Evolutionary conservation across 2,797 vertebrate species (phyloP), one percentile per base, ranked within the genome.

Genomic region (Sus cebifrons): DNA sequence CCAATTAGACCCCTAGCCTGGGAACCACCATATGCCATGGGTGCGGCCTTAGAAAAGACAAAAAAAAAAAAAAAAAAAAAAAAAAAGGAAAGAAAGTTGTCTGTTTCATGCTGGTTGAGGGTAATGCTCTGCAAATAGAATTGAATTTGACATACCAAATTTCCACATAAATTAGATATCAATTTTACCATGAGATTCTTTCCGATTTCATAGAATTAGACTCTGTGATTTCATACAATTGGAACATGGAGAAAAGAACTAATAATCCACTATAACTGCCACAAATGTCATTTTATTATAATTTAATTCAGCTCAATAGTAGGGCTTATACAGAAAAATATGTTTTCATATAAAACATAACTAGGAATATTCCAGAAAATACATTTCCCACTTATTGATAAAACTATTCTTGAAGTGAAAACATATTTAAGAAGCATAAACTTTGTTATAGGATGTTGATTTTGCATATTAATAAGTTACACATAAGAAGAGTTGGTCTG

Each of bases 331-430:
- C 71, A 95, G 15, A 78, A n/a, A 89, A 95, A 82, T 87, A 54
- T 81, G n/a, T 90, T 73, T 91, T 27, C 82, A 97, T 92, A 64
- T 96, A 81, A 95, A 95, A 44, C 77, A 1, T 68, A 71, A 20
- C 32, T 81, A 52, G 83, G 89, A 74, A 75, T 32, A 84, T 40
- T 73, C 23, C 11, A 65, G 11, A 94, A 96, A 44, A 13, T 25
- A 10, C 40, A 32, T 85, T 93, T 97, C 71, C 52, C 36, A 65
- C 7, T 89, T 77, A 52, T 64, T 67, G 54, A 5, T 89, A 87
- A 94, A 23, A 44, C 29, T 70, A 52, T 82, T 75, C 79, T 97
- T 95, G 56, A 96, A 97, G 97, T 90, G 44, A 4, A 92, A 86
- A 95, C 71, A 4, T 92, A 36, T 95, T 79, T 78, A 10, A 32